Conservation (phyloP, 2,888 invertebrate genomes). For the Lithosia quadra region DNA sequence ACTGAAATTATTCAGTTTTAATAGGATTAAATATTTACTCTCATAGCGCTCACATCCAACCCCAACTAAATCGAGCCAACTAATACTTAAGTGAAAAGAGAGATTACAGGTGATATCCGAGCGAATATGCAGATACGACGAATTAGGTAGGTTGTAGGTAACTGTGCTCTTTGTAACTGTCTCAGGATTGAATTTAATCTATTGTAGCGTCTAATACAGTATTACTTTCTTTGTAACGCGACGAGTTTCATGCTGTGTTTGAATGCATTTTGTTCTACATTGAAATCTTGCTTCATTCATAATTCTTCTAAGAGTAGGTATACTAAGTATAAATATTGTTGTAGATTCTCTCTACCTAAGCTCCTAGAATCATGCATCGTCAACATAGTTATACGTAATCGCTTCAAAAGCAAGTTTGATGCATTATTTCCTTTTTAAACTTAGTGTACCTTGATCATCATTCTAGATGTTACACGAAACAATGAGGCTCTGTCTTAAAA, state of each 20-base stretch:
- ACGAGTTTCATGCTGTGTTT: not conserved
- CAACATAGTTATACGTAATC: constrained; percentile 14
- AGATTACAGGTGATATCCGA: constrained; percentile 14
- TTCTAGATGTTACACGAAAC: constrained; percentile 72
- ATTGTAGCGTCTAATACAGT: not conserved
- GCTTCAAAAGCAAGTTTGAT: constrained; percentile 43
- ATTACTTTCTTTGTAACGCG: not conserved
- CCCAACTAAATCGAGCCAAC: not conserved
- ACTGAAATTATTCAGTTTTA: not conserved
- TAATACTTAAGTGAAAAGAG: not conserved
- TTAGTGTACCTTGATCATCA: constrained; percentile 65
- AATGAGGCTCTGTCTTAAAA: constrained; percentile 82
- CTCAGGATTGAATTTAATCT: not conserved
- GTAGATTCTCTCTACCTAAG: not conserved
- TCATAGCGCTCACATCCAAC: not conserved
- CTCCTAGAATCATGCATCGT: not conserved
- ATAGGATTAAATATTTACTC: not conserved
- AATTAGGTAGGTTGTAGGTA: not conserved
- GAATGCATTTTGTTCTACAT: too few species aligned
- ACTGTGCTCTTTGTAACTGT: not conserved
- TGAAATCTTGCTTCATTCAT: not conserved
- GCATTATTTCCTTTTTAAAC: constrained; percentile 65
- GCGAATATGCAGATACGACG: not conserved
- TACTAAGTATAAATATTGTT: not conserved
- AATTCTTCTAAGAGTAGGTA: not conserved